phyloP scores from a whole-genome alignment of 2,113 vertebrate species.

The Corythornis vintsioides region DNA sequence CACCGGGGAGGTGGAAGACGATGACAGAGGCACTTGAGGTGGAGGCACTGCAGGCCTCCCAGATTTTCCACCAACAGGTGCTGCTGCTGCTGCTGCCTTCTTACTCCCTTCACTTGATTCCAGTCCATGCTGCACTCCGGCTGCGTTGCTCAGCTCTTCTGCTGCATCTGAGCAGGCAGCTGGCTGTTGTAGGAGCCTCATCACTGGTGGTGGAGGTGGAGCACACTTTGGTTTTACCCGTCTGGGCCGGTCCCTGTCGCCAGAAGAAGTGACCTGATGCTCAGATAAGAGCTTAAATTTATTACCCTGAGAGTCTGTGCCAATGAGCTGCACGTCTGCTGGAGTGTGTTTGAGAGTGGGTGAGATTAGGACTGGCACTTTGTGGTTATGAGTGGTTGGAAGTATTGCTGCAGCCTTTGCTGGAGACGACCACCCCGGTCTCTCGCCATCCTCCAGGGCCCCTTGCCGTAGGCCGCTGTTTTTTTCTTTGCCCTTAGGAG shows the following conservation, averaged over 20 bases:
- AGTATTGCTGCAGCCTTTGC: conserved; percentile 80
- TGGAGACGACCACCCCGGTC: conserved; percentile 87
- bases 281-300: conserved; percentile 97
- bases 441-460: conserved; percentile 80
- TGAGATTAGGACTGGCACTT: conserved; percentile 98
- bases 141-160: conserved; percentile 47
- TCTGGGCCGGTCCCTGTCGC: conserved; percentile 91
- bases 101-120: conserved; percentile 83
- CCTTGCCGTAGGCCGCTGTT: conserved; percentile 72
- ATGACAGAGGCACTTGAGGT: conserved; percentile 91
- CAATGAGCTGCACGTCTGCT: conserved; percentile 92
- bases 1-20: conserved; percentile 80
- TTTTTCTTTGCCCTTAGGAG: conserved; percentile 80
- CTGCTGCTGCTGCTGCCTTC: conserved; percentile 74
- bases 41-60: conserved; percentile 87
- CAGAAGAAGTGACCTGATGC: conserved; percentile 82
- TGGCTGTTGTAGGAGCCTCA: conserved; percentile 85
- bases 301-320: conserved; percentile 98
- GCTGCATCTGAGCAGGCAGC: conserved; percentile 77
- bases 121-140: conserved; percentile 32
- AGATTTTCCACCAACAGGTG: conserved; percentile 75
- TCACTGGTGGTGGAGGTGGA: conserved; percentile 88
- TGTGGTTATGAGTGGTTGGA: conserved; percentile 91
- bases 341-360: conserved; percentile 92
- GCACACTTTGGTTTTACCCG: conserved; percentile 98